Percentiles rank a stretch among this genome's conserved stretches.
phyloP scores from a whole-genome alignment of 1,140 invertebrate genomes.

The Sitodiplosis mosellana region DNA sequence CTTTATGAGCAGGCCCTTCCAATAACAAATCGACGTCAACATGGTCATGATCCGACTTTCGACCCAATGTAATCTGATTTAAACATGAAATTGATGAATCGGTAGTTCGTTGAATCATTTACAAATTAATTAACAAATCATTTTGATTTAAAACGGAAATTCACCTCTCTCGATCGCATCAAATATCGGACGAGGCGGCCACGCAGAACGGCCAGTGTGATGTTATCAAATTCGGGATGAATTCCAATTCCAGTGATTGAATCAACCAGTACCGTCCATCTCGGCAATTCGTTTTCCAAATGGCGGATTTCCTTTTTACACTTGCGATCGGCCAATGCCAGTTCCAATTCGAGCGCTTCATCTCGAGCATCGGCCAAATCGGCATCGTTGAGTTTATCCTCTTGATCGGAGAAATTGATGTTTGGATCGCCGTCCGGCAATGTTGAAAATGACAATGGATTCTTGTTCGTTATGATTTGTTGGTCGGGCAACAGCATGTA shows the following conservation, averaged over 20 bases:
- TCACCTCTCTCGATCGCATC: conserved; percentile 86
- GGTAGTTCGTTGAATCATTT: conserved; percentile 6
- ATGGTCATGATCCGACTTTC: conserved; percentile 68
- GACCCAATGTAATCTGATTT: conserved; percentile 69
- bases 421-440: conserved; percentile 41
- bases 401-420: conserved; percentile 79
- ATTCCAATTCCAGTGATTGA: conserved; percentile 63
- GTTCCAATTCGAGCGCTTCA: conserved; percentile 46
- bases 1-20: conserved; percentile 75
- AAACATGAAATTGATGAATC: no score
- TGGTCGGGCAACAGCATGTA: conserved; percentile 86
- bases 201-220: conserved; percentile 81
- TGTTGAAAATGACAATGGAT: conserved; percentile 15
- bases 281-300: conserved; percentile 72
- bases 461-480: conserved; percentile 37
- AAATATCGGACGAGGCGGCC: conserved; percentile 84
- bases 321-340: conserved; percentile 42
- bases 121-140: not conserved
- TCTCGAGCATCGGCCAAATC: conserved; percentile 64
- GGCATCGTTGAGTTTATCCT: conserved; percentile 71
- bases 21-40: conserved; percentile 89
- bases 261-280: conserved; percentile 89
- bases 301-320: conserved; percentile 63
- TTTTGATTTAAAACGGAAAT: not conserved
- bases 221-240: conserved; percentile 69